Base-by-base conservation (phyloP, 2,113 vertebrate genomes). In the Tachysurus vachellii region DNA sequence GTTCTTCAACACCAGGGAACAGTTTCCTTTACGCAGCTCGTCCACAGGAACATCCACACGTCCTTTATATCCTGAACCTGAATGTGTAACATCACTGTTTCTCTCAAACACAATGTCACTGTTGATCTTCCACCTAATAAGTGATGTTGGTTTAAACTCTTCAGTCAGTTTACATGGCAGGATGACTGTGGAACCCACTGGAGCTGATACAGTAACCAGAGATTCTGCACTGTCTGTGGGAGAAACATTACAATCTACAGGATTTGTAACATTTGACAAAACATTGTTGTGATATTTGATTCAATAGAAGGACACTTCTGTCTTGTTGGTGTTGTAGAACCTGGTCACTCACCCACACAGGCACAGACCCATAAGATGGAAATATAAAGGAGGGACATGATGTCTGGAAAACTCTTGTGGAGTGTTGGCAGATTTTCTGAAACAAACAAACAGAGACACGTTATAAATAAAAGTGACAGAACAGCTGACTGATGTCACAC, bases 71-170 rank as follows among this genome's bases (percentile, higher is more conserved):
- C 21, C 80, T 4, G 4, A 0, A 66, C 21, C 23, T 44, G 3
- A 0, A 44, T 0, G 0, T 0, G 0, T 19, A 42, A 8, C 3
- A 0, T 11, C 8, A 73, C 8, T 21, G 7, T 23, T 77, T 77
- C 47, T 21, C 11, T 77, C 75, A 50, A 77, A 26, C 5, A 53
- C 44, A 13, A n/a, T 0, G 5, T 7, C 75, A 14, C 2, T 5
- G 14, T 53, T 1, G 1, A 2, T 5, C 3, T 4, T 0, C 75
- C 75, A 77, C 47, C 6, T 0, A 53, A 53, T 11, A 7, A 4
- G 19, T 21, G 71, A 19, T 53, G 21, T 53, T 26, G 53, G 23
- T 2, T 14, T 73, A 31, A 21, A 73, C 6, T 1, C 42, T 5
- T n/a, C 12, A 5, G 11, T n/a, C 44, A 53, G 47, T n/a, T 77